Evolutionary conservation across 2,888 invertebrate genomes (phyloP).

Genomic region (Geophilus truncorum): DNA sequence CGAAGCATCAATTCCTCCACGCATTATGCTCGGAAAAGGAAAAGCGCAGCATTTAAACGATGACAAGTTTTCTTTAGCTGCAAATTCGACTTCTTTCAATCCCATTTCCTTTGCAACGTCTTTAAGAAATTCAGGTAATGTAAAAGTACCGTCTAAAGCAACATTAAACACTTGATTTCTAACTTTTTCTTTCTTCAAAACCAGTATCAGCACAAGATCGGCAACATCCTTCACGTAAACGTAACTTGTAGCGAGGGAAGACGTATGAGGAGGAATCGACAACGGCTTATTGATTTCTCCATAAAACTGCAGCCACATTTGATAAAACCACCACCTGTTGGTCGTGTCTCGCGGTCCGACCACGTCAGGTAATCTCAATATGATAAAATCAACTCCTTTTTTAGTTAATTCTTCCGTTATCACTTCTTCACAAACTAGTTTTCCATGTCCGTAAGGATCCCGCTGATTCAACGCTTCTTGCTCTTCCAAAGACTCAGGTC

Average conservation of each 20-base stretch:
- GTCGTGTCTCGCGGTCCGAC: conserved; percentile 52
- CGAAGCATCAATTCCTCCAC: conserved; percentile 47
- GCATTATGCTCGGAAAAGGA: conserved; percentile 49
- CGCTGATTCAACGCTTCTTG: conserved; percentile 42
- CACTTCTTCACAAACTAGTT: conserved; percentile 50
- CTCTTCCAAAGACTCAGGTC: conserved; percentile 45
- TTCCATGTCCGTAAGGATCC: conserved; percentile 50
- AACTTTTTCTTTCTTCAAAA: conserved; percentile 39
- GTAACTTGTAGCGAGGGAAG: conserved; percentile 46
- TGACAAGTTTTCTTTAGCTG: neutral
- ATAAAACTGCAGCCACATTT: conserved; percentile 49
- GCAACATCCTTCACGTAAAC: conserved; percentile 51
- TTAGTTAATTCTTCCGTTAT: conserved; percentile 42
- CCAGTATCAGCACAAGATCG: conserved; percentile 42
- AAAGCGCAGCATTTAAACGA: conserved; percentile 41
- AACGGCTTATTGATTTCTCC: conserved; percentile 43
- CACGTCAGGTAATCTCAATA: conserved; percentile 52
- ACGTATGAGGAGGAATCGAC: conserved; percentile 44
- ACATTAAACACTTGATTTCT: conserved; percentile 48
- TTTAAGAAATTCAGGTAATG: conserved; percentile 45
- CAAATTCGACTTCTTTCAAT: conserved; percentile 35
- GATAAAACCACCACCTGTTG: conserved; percentile 51
- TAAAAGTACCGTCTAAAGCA: conserved; percentile 46
- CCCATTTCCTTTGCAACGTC: conserved; percentile 41
- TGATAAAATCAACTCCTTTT: conserved; percentile 46